Base-by-base conservation (phyloP, 2,113 vertebrate species). In the Todiramphus chloris region DNA sequence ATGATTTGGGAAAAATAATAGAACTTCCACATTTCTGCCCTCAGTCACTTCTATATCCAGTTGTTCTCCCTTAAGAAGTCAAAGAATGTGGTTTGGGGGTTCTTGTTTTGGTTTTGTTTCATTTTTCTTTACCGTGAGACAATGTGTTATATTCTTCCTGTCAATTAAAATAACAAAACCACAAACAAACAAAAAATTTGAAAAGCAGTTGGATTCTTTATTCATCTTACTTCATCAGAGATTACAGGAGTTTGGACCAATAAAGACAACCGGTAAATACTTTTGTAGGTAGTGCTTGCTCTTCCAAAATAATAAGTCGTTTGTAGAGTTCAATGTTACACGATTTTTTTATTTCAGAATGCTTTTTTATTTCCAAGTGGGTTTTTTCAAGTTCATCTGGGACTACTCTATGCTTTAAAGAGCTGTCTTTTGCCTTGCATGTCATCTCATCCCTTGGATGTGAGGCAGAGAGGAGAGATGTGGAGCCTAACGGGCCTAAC, bases 301-400 rank as follows among this genome's bases (percentile, higher is more conserved):
- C 35, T 35, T 90, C 31, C 67, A 69, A 68, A 92, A n/a, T 30
- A 75, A 10, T 14, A 16, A 79, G 35, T 25, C 60, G 16, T 68
- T 79, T 70, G 17, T 46, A n/a, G 33, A 79, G 14, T 56, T 94
- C 64, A 67, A 44, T 14, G 6, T 68, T 73, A 59, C 2, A 0
- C 28, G 18, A 1, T 72, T 75, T 82, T 82, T 59, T 55, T 72
- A 14, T 73, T 88, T 76, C 39, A 60, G 33, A 56, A 50, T 4
- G 2, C 1, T 4, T n/a, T 23, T 21, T 48, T 48, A 3, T 10
- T 15, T 16, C 23, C 5, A 15, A 27, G 5, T 43, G 44, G 10
- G 24, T 37, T 85, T 83, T 78, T 84, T 48, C n/a, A 64, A 87
- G 37, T 48, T 69, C 35, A 60, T 2, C 17, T 69, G 5, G 19